Conservation (phyloP, 2,888 invertebrate species). For the Cantharis rufa region DNA sequence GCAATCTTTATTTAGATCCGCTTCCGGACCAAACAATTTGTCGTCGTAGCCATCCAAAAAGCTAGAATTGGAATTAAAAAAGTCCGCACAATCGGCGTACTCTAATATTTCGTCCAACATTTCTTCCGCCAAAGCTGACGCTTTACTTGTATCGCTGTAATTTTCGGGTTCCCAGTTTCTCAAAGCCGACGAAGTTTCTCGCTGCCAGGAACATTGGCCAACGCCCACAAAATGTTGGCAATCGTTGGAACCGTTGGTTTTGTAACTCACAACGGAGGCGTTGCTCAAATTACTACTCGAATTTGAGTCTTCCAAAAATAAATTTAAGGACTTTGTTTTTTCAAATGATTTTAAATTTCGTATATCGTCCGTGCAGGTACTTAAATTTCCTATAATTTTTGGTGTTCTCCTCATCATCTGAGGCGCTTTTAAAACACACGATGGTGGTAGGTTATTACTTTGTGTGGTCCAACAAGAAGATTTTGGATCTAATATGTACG, state of each 20-base stretch:
- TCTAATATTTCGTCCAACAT: slow-evolving; percentile 54
- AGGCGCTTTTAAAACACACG: slow-evolving; percentile 55
- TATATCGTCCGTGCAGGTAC: slow-evolving; percentile 69
- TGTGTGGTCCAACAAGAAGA: slow-evolving; percentile 11
- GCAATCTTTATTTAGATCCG: background rate
- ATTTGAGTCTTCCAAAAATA: slow-evolving; percentile 45
- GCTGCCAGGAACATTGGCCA: slow-evolving; percentile 41
- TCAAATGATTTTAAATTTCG: slow-evolving; percentile 62
- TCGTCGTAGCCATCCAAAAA: slow-evolving; percentile 54
- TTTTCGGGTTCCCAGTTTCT: slow-evolving; percentile 22
- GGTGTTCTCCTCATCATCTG: slow-evolving; percentile 68
- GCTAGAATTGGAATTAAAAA: slow-evolving; percentile 48
- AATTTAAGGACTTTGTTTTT: slow-evolving; percentile 53
- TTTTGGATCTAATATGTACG: slow-evolving; percentile 58
- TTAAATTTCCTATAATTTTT: slow-evolving; percentile 67
- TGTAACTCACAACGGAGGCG: slow-evolving; percentile 57
- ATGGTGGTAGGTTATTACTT: background rate
- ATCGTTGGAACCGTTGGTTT: slow-evolving; percentile 43
- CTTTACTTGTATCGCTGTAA: slow-evolving; percentile 44
- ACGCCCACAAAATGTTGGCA: slow-evolving; percentile 33
- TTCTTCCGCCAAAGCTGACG: slow-evolving; percentile 63
- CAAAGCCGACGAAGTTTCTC: slow-evolving; percentile 36
- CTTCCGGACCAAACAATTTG: slow-evolving; percentile 31
- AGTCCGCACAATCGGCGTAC: slow-evolving; percentile 53
- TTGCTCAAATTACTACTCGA: slow-evolving; percentile 59